These are phyloP conservation scores for Thymelicus acteon DNA, from an alignment of 2,888 invertebrate genomes.

Conservation along the genomic window DNA sequence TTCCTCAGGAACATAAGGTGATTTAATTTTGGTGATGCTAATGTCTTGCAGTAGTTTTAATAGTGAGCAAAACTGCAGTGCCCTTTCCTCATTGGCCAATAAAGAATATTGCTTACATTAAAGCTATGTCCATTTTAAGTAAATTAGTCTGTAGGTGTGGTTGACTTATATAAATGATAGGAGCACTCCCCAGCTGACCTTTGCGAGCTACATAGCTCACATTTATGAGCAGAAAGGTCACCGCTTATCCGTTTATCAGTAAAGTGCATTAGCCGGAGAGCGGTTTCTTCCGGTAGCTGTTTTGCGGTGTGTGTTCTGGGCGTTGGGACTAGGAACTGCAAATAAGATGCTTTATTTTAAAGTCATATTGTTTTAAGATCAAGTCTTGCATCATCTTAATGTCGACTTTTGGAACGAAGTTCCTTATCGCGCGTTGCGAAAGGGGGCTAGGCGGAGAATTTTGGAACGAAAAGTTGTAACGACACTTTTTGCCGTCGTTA, in stretches of 20 bases:
- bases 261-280: slow-evolving; percentile 33
- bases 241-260: slow-evolving; percentile 25
- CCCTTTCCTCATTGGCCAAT: too few relatives aligned
- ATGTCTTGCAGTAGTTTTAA: too few relatives aligned
- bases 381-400: too few relatives aligned
- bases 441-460: too few relatives aligned
- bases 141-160: slow-evolving; percentile 8
- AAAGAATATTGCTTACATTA: neutral
- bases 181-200: slow-evolving; percentile 20
- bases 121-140: neutral
- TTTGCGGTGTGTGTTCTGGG: neutral
- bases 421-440: too few relatives aligned
- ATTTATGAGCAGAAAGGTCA: slow-evolving; percentile 27
- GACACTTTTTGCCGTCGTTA: too few relatives aligned
- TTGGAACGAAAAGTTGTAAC: too few relatives aligned
- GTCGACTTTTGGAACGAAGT: too few relatives aligned
- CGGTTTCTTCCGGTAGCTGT: slow-evolving; percentile 22
- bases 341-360: neutral
- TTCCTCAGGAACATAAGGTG: too few relatives aligned
- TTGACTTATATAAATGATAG: slow-evolving; percentile 14
- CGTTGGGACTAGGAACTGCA: neutral
- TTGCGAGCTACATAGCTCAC: slow-evolving; percentile 19
- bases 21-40: too few relatives aligned
- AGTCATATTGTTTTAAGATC: neutral
- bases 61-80: too few relatives aligned